Conservation (phyloP, 2,888 invertebrate genomes). For the Ormyrus pomaceus region DNA sequence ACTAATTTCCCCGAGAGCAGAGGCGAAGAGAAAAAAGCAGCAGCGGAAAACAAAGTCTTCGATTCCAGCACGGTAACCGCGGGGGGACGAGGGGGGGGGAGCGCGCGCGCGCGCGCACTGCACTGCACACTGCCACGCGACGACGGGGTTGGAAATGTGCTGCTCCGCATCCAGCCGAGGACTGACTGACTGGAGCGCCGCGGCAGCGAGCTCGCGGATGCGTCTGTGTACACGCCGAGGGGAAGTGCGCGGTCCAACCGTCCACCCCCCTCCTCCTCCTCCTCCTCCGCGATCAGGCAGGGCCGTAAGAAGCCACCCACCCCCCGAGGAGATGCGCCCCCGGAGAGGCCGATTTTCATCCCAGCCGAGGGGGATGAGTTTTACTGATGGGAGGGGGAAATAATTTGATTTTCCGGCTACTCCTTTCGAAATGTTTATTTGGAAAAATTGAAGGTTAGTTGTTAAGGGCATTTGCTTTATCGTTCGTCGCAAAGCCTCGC, state of each 20-base stretch:
- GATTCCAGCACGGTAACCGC: neutral
- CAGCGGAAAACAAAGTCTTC: too few species aligned
- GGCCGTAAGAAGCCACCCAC: slow-evolving; percentile 6
- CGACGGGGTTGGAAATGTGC: neutral
- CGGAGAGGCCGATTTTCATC: too few species aligned
- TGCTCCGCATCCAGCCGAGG: slow-evolving; percentile 39
- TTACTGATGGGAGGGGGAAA: too few species aligned
- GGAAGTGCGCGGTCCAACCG: slow-evolving; percentile 32
- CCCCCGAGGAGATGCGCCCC: neutral
- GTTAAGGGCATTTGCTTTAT: too few species aligned
- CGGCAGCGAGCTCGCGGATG: neutral
- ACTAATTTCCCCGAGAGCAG: too few species aligned
- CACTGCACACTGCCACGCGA: too few species aligned
- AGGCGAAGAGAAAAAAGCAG: too few species aligned
- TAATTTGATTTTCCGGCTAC: too few species aligned
- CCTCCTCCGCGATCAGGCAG: neutral
- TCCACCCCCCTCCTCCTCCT: slow-evolving; percentile 8
- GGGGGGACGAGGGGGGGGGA: too few species aligned
- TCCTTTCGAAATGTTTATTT: neutral
- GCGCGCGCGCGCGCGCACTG: too few species aligned
- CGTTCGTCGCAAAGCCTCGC: too few species aligned
- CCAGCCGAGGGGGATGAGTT: too few species aligned
- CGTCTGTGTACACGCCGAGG: slow-evolving; percentile 8
- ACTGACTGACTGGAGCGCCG: slow-evolving; percentile 29
- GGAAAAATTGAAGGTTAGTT: neutral